Evolutionary conservation across 2,113 vertebrate genomes (phyloP).

Genomic region (Channa maculata): DNA sequence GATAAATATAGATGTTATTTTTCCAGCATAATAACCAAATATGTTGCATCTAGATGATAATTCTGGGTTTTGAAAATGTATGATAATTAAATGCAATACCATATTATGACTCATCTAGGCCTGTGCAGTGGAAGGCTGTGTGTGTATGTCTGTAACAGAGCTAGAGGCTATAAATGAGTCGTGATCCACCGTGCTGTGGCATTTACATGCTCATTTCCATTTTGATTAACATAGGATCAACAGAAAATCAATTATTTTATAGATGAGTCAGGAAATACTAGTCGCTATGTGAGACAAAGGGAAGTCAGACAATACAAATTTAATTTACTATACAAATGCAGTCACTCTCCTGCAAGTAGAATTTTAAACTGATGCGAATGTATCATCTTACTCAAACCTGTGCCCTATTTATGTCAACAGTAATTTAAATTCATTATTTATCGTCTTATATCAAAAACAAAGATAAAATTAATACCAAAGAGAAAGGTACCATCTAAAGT

Average conservation of each 20-base stretch:
- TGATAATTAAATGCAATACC: slow-evolving; percentile 67
- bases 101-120: slow-evolving; percentile 58
- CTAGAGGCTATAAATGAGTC: slow-evolving; percentile 45
- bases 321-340: slow-evolving; percentile 36
- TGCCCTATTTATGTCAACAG: slow-evolving; percentile 41
- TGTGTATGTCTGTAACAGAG: slow-evolving; percentile 41
- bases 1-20: slow-evolving; percentile 64
- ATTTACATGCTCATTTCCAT: slow-evolving; percentile 79
- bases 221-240: slow-evolving; percentile 79
- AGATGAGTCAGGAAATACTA: slow-evolving; percentile 55
- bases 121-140: slow-evolving; percentile 32
- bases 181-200: slow-evolving; percentile 64
- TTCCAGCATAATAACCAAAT: slow-evolving; percentile 58
- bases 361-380: slow-evolving; percentile 34
- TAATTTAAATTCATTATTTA: background rate
- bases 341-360: slow-evolving; percentile 23
- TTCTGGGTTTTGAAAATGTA: slow-evolving; percentile 61
- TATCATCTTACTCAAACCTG: slow-evolving; percentile 44
- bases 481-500: no score
- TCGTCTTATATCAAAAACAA: background rate
- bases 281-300: slow-evolving; percentile 27
- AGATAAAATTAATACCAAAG: no score
- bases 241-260: slow-evolving; percentile 76
- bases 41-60: slow-evolving; percentile 53
- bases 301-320: slow-evolving; percentile 43